phyloP scores from a whole-genome alignment of 2,888 invertebrate genomes.

The Pandemis heparana region DNA sequence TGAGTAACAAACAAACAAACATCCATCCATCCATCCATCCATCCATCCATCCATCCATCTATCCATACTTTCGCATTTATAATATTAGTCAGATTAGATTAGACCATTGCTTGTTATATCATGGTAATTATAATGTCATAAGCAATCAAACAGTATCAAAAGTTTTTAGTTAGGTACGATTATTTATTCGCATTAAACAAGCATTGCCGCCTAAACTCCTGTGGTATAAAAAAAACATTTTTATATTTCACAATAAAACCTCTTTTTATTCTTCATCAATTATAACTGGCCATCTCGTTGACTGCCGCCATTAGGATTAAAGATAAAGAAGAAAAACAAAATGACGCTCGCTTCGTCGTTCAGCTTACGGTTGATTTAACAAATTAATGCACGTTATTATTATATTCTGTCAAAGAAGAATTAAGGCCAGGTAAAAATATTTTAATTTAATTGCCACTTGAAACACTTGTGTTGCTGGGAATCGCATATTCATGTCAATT shows the following conservation, averaged over 20 bases:
- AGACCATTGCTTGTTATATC: no score
- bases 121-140: no score
- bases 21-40: no score
- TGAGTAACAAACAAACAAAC: no score
- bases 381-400: not conserved
- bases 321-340: slow-evolving; percentile 9
- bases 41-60: no score
- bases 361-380: not conserved
- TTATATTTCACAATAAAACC: not conserved
- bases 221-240: not conserved
- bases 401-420: not conserved
- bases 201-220: no score
- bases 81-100: no score
- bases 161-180: no score
- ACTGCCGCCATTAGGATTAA: not conserved
- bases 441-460: not conserved
- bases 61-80: no score
- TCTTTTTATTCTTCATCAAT: not conserved
- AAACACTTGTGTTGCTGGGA: not conserved
- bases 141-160: no score
- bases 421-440: slow-evolving; percentile 9
- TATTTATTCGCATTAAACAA: no score
- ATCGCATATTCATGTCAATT: slow-evolving; percentile 7
- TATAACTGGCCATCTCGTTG: not conserved
- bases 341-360: not conserved